Base-by-base conservation (phyloP, 2,888 invertebrate species). In the Lepas anatifera region DNA sequence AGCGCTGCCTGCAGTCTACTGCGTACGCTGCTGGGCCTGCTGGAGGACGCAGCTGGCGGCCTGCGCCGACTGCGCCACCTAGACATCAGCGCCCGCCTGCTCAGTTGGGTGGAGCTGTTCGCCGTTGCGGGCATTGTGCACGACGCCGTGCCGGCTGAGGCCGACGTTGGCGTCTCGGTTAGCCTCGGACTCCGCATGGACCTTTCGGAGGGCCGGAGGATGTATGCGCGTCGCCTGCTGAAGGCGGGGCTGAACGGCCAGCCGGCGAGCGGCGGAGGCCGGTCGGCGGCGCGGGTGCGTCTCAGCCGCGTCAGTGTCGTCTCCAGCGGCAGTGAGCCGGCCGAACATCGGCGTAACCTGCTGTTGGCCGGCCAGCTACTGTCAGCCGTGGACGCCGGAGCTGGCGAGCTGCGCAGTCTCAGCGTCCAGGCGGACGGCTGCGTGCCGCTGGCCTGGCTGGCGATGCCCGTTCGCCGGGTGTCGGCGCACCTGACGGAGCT, bases 151-250 rank as follows among this genome's bases (percentile, higher is more conserved):
- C 16, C 58, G 4, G 58, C 32, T 18, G 6, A 29, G 18, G 58
- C 32, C 32, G 58, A 11, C 32, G 29, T 11, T 4, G 6, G 13
- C 18, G 32, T 22, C 32, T 3, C 32, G 13, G 32, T 58, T 6
- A 58, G 58, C 32, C 58, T 58, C 3, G 58, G 58, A 11, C 58
- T 58, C 18, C 29, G 58, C 29, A 32, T 58, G 32, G 32, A 58
- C 18, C 58, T 58, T 29, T 58, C 58, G 16, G 58, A 58, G 58
- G 18, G 32, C 32, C 58, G 58, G 22, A 29, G 58, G 29, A 58
- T 58, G 58, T 58, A 58, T 32, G 58, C 58, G 13, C 58, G 58
- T 32, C 58, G 58, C 27, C 58, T 58, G 58, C 58, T 58, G 16
- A 27, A 32, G 32, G 22, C 18, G 32, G 58, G 58, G 6, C 58